A percentile compares a stretch with the other conserved stretches of the same genome.
These are phyloP conservation scores for Eristalinus sepulchralis DNA, from an alignment of 2,888 invertebrate genomes.

Conservation along the genomic window DNA sequence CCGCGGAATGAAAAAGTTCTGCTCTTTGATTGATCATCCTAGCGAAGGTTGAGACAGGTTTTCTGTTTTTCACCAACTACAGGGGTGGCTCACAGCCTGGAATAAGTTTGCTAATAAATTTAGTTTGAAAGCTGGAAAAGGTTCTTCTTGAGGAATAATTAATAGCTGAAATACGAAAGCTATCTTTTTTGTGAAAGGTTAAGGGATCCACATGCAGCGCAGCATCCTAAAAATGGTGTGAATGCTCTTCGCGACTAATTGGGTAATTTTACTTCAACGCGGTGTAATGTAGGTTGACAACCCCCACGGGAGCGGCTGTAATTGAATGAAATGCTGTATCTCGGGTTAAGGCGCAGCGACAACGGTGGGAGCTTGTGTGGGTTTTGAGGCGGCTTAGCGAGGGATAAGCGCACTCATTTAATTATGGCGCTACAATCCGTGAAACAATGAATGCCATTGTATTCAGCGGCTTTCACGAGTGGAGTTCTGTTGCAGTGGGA, in stretches of 20 bases:
- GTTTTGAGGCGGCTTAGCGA: not conserved
- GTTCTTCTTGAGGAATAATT: conserved; percentile 4
- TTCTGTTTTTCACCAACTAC: not conserved
- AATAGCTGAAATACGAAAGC: not conserved
- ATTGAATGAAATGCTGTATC: not conserved
- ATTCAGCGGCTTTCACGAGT: not conserved
- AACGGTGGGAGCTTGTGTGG: not conserved
- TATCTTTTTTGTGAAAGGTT: not conserved
- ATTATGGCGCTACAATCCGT: not conserved
- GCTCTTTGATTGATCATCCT: conserved; percentile 11
- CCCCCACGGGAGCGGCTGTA: not conserved
- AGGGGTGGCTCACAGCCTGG: not conserved
- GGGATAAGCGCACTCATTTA: not conserved
- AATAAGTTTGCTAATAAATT: not conserved
- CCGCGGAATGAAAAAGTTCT: not conserved
- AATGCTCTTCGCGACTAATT: not conserved
- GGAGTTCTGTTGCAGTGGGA: not conserved
- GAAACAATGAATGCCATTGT: not conserved
- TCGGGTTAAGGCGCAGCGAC: not conserved
- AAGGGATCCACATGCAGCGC: not conserved
- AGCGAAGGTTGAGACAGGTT: not conserved
- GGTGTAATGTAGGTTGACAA: not conserved
- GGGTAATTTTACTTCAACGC: not conserved
- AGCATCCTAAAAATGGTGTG: not conserved
- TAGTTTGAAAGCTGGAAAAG: not conserved